Percentiles rank a stretch among this genome's conserved stretches.
These are phyloP conservation scores for Scaptomyza hsui DNA, from an alignment of 1,140 invertebrate species.

Conservation along the genomic window DNA sequence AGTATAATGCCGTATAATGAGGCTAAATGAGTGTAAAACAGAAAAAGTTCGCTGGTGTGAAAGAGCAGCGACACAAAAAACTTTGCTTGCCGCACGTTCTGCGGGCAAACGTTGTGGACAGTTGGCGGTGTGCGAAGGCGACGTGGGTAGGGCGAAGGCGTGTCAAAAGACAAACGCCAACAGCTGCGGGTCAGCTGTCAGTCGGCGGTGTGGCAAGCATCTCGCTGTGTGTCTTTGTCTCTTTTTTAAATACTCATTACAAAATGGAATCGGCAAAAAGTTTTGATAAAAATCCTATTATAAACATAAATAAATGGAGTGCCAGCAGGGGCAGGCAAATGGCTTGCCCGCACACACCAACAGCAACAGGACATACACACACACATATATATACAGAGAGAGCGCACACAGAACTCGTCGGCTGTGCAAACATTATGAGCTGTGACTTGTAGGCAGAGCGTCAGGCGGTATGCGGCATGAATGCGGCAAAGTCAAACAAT, in stretches of 20 bases:
- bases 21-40: constrained; percentile 23
- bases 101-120: not conserved
- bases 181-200: constrained; percentile 55
- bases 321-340: constrained; percentile 38
- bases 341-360: constrained; percentile 40
- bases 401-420: constrained; percentile 12
- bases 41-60: constrained; percentile 31
- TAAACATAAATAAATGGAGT: constrained; percentile 81
- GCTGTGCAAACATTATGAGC: constrained; percentile 73
- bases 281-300: constrained; percentile 82
- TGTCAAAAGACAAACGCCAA: constrained; percentile 69
- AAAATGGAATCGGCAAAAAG: constrained; percentile 68
- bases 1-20: constrained; percentile 51
- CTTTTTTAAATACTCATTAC: constrained; percentile 78
- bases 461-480: constrained; percentile 8
- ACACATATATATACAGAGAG: constrained; percentile 18
- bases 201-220: constrained; percentile 19
- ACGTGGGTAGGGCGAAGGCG: constrained; percentile 15
- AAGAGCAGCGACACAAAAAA: constrained; percentile 41
- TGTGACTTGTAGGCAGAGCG: constrained; percentile 36
- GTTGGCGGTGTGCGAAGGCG: constrained; percentile 13
- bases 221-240: constrained; percentile 51
- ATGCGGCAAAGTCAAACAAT: constrained; percentile 78
- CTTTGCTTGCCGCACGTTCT: constrained; percentile 42
- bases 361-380: constrained; percentile 23